Percentiles rank a stretch among this genome's conserved stretches.
These are phyloP conservation scores for Drosophila neotestacea DNA, from an alignment of 2,888 invertebrate genomes.

Conservation along the genomic window DNA sequence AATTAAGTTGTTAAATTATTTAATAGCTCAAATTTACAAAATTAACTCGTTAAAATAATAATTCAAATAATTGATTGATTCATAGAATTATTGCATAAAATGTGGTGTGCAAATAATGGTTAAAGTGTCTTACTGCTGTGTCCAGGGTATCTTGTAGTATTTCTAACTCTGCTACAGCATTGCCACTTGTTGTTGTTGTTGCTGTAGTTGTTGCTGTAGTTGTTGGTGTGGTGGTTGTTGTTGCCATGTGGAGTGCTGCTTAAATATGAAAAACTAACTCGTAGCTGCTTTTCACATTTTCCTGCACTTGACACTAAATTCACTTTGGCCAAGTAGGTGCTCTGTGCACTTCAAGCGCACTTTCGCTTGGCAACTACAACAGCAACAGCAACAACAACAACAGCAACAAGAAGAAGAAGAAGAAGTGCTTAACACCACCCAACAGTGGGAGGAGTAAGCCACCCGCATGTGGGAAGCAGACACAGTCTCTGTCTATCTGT, in stretches of 20 bases:
- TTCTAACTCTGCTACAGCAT: no score
- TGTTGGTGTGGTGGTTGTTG: conserved; percentile 29
- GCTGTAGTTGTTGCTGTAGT: no score
- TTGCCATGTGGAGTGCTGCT: conserved; percentile 68
- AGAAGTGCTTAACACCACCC: conserved; percentile 7
- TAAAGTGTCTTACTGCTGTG: neutral
- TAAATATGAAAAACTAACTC: conserved; percentile 81
- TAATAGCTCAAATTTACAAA: no score
- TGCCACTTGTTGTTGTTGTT: no score
- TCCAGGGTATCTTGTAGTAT: neutral
- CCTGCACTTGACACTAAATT: conserved; percentile 81
- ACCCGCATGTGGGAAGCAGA: conserved; percentile 10
- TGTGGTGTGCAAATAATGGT: no score
- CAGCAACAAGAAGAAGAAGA: neutral
- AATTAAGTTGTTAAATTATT: no score
- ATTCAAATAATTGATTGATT: no score
- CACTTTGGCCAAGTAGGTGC: conserved; percentile 81
- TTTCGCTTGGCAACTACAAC: conserved; percentile 60
- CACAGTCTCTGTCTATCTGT: neutral
- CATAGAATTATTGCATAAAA: no score
- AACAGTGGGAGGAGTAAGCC: neutral
- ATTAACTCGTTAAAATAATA: no score
- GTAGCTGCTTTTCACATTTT: conserved; percentile 77
- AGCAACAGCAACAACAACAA: conserved; percentile 18
- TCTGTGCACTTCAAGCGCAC: conserved; percentile 73